Evolutionary conservation across 2,888 invertebrate genomes (phyloP), one percentile per base, ranked within the genome.

Genomic region (Dynastes grantii): DNA sequence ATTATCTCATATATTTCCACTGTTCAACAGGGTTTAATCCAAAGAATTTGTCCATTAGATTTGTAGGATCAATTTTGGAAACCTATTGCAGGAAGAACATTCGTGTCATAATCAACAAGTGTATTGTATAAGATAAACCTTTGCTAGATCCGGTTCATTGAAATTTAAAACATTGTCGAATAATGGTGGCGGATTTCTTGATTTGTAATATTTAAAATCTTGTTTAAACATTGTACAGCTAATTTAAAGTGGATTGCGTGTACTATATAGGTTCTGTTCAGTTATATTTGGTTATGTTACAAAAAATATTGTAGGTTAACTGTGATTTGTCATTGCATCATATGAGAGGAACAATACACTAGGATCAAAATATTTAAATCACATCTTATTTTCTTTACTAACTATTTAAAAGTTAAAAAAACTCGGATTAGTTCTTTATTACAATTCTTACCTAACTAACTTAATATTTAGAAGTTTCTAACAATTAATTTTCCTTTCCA

Each of bases 121-220:
- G 49, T 55, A 22, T 53, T 37, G 58, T 45, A 16, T 61, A 49
- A 58, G 22, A 76, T 37, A 49, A 32, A 79, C 77, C 77, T 77
- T 77, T 61, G 29, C 63, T 67, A 32, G 76, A 76, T 80, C 64
- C 2, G 70, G 53, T 45, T 86, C 84, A 58, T 89, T 88, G 79
- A 93, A 88, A 87, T 93, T 91, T 80, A 95, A 85, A 0, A 96
- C 93, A 81, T 91, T 85, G n/a, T 89, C 86, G 11, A 94, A 88
- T 84, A 92, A 91, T 0, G 95, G 94, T 75, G 90, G 89, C 9
- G 92, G 92, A 80, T 91, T 91, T 84, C 92, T 93, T 9, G 92
- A 91, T 89, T 96, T 96, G 84, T 94, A 97, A 89, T 94, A 94
- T 87, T 96, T 96, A 87, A 96, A 97, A 81, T 88, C 88, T 81